Base-by-base conservation (phyloP, 2,113 vertebrate genomes). In the Chlamydotis undulata region DNA sequence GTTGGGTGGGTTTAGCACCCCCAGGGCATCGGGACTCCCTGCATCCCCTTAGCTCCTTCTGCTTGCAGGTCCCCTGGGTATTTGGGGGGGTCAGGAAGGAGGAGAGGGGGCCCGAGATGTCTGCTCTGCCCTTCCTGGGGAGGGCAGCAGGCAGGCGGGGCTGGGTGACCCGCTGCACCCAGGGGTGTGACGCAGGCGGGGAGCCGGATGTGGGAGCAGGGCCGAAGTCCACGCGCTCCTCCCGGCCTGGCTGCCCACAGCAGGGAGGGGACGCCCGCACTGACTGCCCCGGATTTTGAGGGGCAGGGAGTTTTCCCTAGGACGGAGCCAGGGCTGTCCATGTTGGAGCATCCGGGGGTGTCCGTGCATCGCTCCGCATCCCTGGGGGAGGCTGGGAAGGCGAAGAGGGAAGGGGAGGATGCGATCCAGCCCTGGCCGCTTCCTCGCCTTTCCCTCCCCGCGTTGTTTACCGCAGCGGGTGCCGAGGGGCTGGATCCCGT, bases 401-500 rank as follows among this genome's bases (percentile, higher is more conserved):
- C 6, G 5, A 2, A 70, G 18, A 17, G 77, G 17, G 52, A 65
- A 63, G 25, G 47, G 68, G 52, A 93, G 41, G 79, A 69, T 50
- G 75, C 7, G 12, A 23, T 90, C 67, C 79, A 74, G 76, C 63
- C 86, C 22, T 6, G 47, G 56, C 83, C 1, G 9, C 60, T 70
- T 84, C 65, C 92, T 71, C 2, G 68, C 56, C 69, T 61, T 89
- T 76, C 83, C 74, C 73, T 88, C 56, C 16, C 37, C 7, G 5
- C 15, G 57, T 95, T 96, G 94, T 92, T 96, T 95, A 93, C 65
- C 1, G 22, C 28, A 2, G 18, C 2, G 68, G 59, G 82, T 5
- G 71, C 69, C 77, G 83, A 80, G 88, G 61, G 90, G 67, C 83
- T 70, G 87, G 74, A 94, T 95, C 71, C 70, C 10, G 4, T 82